Base-by-base conservation (phyloP, 2,888 invertebrate species). In the Lobophora halterata region DNA sequence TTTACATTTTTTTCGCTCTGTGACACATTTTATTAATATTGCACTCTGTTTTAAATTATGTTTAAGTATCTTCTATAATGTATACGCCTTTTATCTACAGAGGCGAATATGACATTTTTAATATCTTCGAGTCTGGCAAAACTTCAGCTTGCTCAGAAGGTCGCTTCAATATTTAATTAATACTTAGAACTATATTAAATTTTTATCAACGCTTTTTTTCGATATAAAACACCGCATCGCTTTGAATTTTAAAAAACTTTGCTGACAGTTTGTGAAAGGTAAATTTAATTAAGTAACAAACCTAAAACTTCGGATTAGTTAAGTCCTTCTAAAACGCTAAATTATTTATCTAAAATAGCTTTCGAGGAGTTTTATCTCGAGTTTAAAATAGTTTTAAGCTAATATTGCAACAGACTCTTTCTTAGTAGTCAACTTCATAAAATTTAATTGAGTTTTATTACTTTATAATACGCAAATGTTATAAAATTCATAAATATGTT, bases 141-240 rank as follows among this genome's bases (percentile, higher is more conserved):
- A 60, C 62, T 71, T 57, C 57, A 61, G 61, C 62, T 59, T n/a
- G n/a, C 54, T 55, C 50, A 55, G 58, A 65, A 71, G 65, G 71
- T 65, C 60, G 62, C 66, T 78, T 74, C 69, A 77, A 74, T 76
- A 79, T 79, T 79, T 79, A 76, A 77, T 70, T 71, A 72, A 75
- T 66, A 75, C 72, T 74, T 71, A 67, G 67, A 71, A 70, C 68
- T 71, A 74, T 74, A 78, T 78, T 77, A 76, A 61, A 66, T 72
- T 74, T 71, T 41, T 71, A 63, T 55, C 50, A 47, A 56, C 60
- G 52, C 66, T 65, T 54, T 28, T 51, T 46, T 48, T 46, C 29
- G 41, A 25, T 39, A 46, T 46, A 18, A 28, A 46, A 24, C 40
- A 25, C 27, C 44, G 21, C 29, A 20, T 20, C 10, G 3, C 43